These are phyloP conservation scores for Dendrolimus pini DNA, from an alignment of 2,888 invertebrate genomes.

Conservation along the genomic window DNA sequence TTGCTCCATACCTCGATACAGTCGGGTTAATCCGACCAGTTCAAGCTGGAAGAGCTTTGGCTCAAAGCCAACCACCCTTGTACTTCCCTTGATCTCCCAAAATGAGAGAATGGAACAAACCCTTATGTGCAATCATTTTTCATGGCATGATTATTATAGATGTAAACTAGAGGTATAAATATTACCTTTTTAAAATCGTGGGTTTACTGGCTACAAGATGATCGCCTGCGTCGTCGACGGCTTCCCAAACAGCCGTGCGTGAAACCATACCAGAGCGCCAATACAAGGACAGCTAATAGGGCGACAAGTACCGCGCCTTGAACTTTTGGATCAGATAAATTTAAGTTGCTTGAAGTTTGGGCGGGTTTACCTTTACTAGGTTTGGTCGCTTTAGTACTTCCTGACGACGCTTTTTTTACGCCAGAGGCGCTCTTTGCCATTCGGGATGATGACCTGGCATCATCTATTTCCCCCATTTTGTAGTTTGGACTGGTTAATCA, in stretches of 20 bases:
- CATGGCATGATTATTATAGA: no score
- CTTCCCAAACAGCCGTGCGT: constrained; percentile 29
- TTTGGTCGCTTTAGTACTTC: constrained; percentile 1
- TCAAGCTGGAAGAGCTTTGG: no score
- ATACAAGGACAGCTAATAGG: constrained; percentile 29
- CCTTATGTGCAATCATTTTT: no score
- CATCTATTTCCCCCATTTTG: constrained; percentile 30
- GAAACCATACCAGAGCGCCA: constrained; percentile 41
- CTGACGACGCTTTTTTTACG: constrained; percentile 17
- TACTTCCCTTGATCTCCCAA: no score
- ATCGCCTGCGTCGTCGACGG: constrained; percentile 27
- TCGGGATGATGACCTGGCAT: constrained; percentile 22
- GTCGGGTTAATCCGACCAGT: no score
- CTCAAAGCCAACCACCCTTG: no score
- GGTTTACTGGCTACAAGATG: constrained; percentile 15
- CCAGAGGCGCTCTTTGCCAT: constrained; percentile 26
- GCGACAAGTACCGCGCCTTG: constrained; percentile 33
- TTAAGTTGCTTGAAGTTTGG: constrained; percentile 1
- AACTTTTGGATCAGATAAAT: constrained; percentile 32
- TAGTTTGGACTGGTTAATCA: constrained; percentile 1
- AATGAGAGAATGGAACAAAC: no score
- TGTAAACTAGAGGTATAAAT: no score
- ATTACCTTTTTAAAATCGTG: no score
- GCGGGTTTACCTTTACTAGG: neutral
- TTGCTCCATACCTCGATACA: no score